Base-by-base conservation (phyloP, 2,797 vertebrate genomes). In the Spizella passerina region DNA sequence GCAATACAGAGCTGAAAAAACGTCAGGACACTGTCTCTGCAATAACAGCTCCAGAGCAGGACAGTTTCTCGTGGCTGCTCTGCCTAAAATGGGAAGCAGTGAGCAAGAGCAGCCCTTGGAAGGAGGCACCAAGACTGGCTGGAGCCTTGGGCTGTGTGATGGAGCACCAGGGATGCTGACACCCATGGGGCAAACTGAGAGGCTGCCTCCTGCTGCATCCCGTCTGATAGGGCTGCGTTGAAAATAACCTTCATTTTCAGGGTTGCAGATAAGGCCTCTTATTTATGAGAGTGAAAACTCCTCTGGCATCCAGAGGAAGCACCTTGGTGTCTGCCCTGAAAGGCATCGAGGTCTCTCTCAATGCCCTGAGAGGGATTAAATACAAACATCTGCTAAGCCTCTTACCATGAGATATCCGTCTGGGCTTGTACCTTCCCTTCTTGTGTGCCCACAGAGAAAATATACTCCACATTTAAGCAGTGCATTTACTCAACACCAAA, bases 61-160 rank as follows among this genome's bases (percentile, higher is more conserved):
- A 34, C 61, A 38, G 53, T 21, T 94, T 91, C n/a, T 77, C n/a
- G 3, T 56, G 75, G 71, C 64, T 85, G 47, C 50, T 26, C 88
- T 96, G 69, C 88, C 93, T 92, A 86, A 92, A 90, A 94, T 68
- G 89, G 93, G 84, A 92, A 93, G 96, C 73, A 14, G 47, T 0
- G 66, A 94, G 63, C 41, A 64, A 26, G 23, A 39, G 64, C 91
- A 85, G 92, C 34, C 0, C 79, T 91, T 77, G 76, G 79, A n/a
- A 81, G 47, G 72, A 94, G 81, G 61, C 87, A 73, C 34, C 68
- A 80, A 30, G 82, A 83, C 95, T 81, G 12, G 14, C 91, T 91
- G 96, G 94, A 95, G 94, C 95, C 91, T 71, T 82, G 86, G 50
- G 63, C 39, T 55, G 60, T 21, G 53, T 78, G 86, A 82, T 43